Percentiles rank a stretch among this genome's conserved stretches.
Evolutionary conservation across 2,888 invertebrate genomes (phyloP).

Genomic region (Pyrocoelia pectoralis): DNA sequence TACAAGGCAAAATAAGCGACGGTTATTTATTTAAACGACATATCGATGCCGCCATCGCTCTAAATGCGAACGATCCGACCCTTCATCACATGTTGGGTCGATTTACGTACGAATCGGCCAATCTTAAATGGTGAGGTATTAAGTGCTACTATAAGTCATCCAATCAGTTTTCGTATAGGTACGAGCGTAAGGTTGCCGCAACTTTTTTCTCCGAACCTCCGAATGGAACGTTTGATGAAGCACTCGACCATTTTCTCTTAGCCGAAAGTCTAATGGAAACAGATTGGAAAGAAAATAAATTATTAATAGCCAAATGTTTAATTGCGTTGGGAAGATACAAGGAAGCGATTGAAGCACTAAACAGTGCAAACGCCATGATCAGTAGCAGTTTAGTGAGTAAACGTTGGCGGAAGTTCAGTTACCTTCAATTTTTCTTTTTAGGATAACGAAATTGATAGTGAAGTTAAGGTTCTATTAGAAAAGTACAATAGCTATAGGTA

Average conservation of each 20-base stretch:
- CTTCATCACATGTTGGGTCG: conserved; percentile 75
- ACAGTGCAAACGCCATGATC: conserved; percentile 46
- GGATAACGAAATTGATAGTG: conserved; percentile 50
- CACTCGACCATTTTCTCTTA: conserved; percentile 63
- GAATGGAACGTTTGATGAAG: conserved; percentile 67
- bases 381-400: conserved; percentile 22
- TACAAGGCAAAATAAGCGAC: conserved; percentile 71
- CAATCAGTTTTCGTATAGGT: conserved; percentile 58
- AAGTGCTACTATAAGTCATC: background rate
- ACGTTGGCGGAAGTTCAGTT: conserved; percentile 28
- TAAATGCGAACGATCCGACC: conserved; percentile 68
- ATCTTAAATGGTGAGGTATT: conserved; percentile 56
- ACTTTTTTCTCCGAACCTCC: conserved; percentile 72
- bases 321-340: conserved; percentile 61
- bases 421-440: conserved; percentile 42
- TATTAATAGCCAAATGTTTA: conserved; percentile 67
- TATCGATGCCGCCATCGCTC: conserved; percentile 68
- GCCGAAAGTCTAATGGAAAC: conserved; percentile 63
- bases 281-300: conserved; percentile 67
- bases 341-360: conserved; percentile 63
- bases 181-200: conserved; percentile 71
- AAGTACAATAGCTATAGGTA: conserved; percentile 53
- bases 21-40: conserved; percentile 73
- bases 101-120: conserved; percentile 70
- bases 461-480: conserved; percentile 49